Base-by-base conservation (phyloP, 2,888 invertebrate genomes). In the Mechanitis messenoides region DNA sequence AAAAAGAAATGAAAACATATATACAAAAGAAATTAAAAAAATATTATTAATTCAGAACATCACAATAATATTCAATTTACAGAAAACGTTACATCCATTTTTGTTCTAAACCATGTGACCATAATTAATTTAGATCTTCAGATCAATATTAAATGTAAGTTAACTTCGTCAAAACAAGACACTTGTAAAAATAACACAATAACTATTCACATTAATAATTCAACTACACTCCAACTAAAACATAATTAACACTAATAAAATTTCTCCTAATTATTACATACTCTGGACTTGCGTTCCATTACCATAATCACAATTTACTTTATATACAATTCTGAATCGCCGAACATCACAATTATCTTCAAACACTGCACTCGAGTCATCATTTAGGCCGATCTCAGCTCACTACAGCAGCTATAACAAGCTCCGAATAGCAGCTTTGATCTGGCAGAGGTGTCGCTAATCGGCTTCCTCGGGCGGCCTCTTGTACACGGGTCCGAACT, bases 401-500 rank as follows among this genome's bases (percentile, higher is more conserved):
- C 61, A 42, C 42, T 11, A 11, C 31, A 2, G n/a, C 2, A 3
- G 31, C 31, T 50, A 63, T 56, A 60, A 59, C 45, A 56, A 47
- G 28, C 61, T 64, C 28, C 58, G 42, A 59, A 67, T 67, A 33
- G 58, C 62, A 42, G 62, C 67, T 57, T 66, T 68, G 7, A 66
- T 61, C 63, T 68, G 66, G 55, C 63, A 57, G 42, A 68, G 61
- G 56, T 62, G 58, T 9, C 68, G 83, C 71, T 86, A 90, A 71
- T 91, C 91, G n/a, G 82, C 77, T 71, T 94, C 94, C 71, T 94
- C 94, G 9, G 92, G 92, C 47, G 93, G 92, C 69, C 94, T 90
- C 67, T 91, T 91, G 85, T 96, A 97, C 42, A 94, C 92, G 2
- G 94, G 92, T 0, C 97, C 97, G 84, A 96, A 98, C 84, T 97